phyloP scores from a whole-genome alignment of 2,113 vertebrate genomes.

The Papio anubis region DNA sequence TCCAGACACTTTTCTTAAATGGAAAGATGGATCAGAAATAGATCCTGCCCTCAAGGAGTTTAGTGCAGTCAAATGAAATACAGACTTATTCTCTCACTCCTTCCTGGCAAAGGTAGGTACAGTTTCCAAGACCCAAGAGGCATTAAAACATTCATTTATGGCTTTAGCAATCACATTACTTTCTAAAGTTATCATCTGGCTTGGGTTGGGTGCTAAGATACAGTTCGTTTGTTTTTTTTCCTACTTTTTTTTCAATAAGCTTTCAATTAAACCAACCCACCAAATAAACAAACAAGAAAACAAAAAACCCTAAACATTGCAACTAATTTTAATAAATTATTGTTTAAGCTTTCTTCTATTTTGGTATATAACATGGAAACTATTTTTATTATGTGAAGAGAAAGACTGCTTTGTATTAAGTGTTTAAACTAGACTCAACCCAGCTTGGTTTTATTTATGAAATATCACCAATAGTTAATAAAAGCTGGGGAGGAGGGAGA shows the following conservation, averaged over 20 bases:
- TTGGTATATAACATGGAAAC: slow-evolving; percentile 47
- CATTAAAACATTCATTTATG: slow-evolving; percentile 49
- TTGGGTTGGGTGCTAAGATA: slow-evolving; percentile 40
- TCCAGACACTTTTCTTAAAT: slow-evolving; percentile 33
- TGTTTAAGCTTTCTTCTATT: slow-evolving; percentile 49
- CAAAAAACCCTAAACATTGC: neutral
- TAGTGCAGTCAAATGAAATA: neutral
- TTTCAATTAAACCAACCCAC: slow-evolving; percentile 2
- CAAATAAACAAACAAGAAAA: neutral
- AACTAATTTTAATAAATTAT: slow-evolving; percentile 75
- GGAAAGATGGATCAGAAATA: slow-evolving; percentile 46
- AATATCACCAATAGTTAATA: neutral
- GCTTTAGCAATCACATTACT: slow-evolving; percentile 44
- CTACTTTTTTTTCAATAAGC: neutral
- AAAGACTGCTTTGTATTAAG: slow-evolving; percentile 55
- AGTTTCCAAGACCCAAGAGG: slow-evolving; percentile 41
- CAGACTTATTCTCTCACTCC: neutral
- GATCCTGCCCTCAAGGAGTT: slow-evolving; percentile 30
- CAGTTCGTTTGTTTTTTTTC: neutral
- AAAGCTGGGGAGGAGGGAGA: neutral
- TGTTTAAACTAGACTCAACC: slow-evolving; percentile 48
- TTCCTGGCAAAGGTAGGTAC: slow-evolving; percentile 17
- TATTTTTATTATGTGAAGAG: slow-evolving; percentile 37
- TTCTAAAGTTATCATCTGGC: slow-evolving; percentile 54
- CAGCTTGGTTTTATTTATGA: slow-evolving; percentile 47